Evolutionary conservation across 2,888 invertebrate species (phyloP), one percentile per base, ranked within the genome.

Genomic region (Drosophila aldrichi): DNA sequence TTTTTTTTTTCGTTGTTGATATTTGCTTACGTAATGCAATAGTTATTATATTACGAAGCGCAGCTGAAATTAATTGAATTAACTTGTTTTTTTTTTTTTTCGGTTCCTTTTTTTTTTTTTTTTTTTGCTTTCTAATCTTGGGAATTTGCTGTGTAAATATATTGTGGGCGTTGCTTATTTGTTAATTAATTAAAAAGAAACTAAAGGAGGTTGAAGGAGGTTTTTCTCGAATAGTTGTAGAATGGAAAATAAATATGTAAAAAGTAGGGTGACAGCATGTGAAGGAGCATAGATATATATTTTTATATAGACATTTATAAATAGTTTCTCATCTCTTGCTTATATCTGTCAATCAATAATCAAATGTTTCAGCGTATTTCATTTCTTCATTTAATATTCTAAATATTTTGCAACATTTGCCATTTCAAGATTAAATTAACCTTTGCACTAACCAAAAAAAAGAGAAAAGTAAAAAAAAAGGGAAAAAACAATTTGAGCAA

Each of bases 11-110:
- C 46, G 29, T 41, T 22, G 58, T 79, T 74, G 25, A 72, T 82
- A 74, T 87, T 87, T 88, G 70, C 74, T 74, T 82, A 70, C 73
- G 77, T 88, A 83, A 83, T 73, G 55, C 88, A 64, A 62, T 59
- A 57, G 61, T 70, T 65, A 67, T 82, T 67, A 56, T 51, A 34
- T 44, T 49, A n/a, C 22, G 25, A 44, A 46, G 48, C 61, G 57
- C 51, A 57, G 60, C 58, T 55, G 46, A 65, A 80, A 73, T 80
- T 88, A 84, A 88, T 84, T 82, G 46, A 85, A 85, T 88, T 77
- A 70, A 70, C 48, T 66, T 59, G 6, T 6, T 6, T 44, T 36
- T 36, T 25, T 34, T 22, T 22, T 22, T 22, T 25, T 18, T 38
- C 14, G 56, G 22, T 20, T 32, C 44, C 20, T 25, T 34, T 40